Evolutionary conservation across 1,140 invertebrate species (phyloP), one percentile per base, ranked within the genome.

Genomic region (Plectrocnemia conspersa): DNA sequence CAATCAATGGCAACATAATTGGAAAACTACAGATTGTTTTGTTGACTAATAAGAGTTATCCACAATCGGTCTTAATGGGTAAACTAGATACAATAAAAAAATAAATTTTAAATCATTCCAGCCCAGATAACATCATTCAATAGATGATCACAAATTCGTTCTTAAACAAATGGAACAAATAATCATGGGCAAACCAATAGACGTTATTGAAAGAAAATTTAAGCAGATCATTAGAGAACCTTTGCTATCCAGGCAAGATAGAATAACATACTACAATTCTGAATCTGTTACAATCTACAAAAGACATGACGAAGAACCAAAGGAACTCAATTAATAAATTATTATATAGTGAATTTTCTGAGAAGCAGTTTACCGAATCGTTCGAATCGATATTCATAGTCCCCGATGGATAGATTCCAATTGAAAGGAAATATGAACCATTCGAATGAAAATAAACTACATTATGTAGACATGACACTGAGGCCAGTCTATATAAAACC

Each of bases 191-290:
- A 76, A 73, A 54, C 73, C 73, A 4, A 74, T 76, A 66, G 73
- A 75, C 11, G 82, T 90, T 0, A 83, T 90, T 24, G 88, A 91
- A 70, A 81, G 86, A 44, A 88, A 88, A 0, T 91, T 91, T 62
- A 86, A 83, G 52, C 88, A 88, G 1, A 89, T 91, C 13, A 78
- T 88, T n/a, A 74, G 77, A 13, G 81, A 78, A 67, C 71, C 73
- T 19, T 58, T 76, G 44, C 73, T 76, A 67, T 68, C 70, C 4
- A 69, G 69, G 22, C 70, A 81, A 60, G 75, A 81, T 27, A 73
- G 76, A 53, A 74, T 77, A 54, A 66, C 73, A 22, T 68, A 74
- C 33, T 71, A 70, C 25, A 72, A 75, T 59, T 69, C 68, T 13
- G 72, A 75, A 56, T 70, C 69, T 16, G 55, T 68, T 18, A 64